These are phyloP conservation scores for Typhlichthys subterraneus DNA, from an alignment of 2,797 vertebrate species.

Conservation along the genomic window DNA sequence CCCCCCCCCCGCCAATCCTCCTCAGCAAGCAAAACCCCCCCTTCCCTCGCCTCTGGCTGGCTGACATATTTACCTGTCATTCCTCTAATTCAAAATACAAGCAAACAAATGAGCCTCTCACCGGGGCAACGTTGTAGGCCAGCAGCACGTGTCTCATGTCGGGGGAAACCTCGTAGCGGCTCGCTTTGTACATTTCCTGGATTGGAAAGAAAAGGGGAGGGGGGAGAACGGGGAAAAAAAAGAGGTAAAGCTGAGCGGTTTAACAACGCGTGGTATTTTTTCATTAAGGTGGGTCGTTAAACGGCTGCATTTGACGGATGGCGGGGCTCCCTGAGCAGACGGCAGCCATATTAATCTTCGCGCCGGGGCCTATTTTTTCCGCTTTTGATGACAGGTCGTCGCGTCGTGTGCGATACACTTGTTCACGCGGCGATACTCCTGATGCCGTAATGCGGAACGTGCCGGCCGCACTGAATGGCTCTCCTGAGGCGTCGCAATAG, in stretches of 20 bases:
- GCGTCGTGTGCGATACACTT: slow-evolving; percentile 57
- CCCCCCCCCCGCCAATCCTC: neutral
- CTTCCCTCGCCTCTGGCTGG: neutral
- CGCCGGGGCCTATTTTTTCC: slow-evolving; percentile 18
- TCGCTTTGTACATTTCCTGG: slow-evolving; percentile 93
- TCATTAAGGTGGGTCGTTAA: slow-evolving; percentile 63
- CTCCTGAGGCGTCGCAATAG: neutral
- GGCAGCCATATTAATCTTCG: slow-evolving; percentile 65
- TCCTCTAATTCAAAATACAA: slow-evolving; percentile 65
- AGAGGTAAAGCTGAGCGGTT: slow-evolving; percentile 51
- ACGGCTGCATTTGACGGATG: slow-evolving; percentile 66
- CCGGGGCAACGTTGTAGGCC: slow-evolving; percentile 89
- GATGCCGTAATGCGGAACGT: neutral
- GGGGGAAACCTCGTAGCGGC: slow-evolving; percentile 93
- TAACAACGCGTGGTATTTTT: slow-evolving; percentile 59
- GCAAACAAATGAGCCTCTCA: slow-evolving; percentile 79
- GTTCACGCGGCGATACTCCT: slow-evolving; percentile 5
- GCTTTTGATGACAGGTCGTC: slow-evolving; percentile 55
- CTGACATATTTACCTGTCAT: slow-evolving; percentile 66
- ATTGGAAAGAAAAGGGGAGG: neutral
- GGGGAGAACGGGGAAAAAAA: slow-evolving; percentile 11
- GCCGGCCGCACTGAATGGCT: slow-evolving; percentile 10
- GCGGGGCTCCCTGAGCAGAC: slow-evolving; percentile 38
- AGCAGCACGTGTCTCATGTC: slow-evolving; percentile 92
- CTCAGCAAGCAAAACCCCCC: neutral